Evolutionary conservation across 2,888 invertebrate species (phyloP), one percentile per base, ranked within the genome.

Genomic region (Drosophila diplacantha): DNA sequence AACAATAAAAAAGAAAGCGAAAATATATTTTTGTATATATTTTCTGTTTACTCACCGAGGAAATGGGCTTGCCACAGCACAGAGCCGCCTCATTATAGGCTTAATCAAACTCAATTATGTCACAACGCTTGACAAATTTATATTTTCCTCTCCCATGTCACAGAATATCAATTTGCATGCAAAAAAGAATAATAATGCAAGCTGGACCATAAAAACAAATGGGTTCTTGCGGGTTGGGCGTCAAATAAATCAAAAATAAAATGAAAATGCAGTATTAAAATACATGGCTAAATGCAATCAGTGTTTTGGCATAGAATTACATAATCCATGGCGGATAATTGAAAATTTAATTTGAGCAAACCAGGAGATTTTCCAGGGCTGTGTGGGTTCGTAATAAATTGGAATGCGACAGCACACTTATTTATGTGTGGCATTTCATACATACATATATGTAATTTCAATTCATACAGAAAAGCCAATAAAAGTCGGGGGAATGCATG

Each of bases 321-420:
- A 70, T 60, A 69, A 76, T 80, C 69, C 69, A 55, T 63, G 62
- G 52, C 52, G 60, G 38, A 67, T 70, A 72, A 74, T 81, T 78
- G 68, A 53, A 70, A 65, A 72, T 74, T 72, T 62, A 63, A 69
- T 76, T 80, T 61, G 49, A 18, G 22, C 38, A 52, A 50, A 61
- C 34, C 59, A 38, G n/a, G 38, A 31, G 64, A 34, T 50, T 63
- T 47, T 12, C 47, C 24, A 6, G 26, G 3, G 8, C 7, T 0
- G 24, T 37, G 35, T 3, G 4, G 24, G 44, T 16, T 16, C 20
- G 35, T 57, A 18, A 58, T 44, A 20, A 7, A 12, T 57, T 20
- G 20, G 16, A 22, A 22, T 22, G 29, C 16, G 43, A 14, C 20
- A 9, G 29, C 43, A 43, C 44, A 29, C 18, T 24, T 32, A 34